These are phyloP conservation scores for Drepana falcataria DNA, from an alignment of 2,888 invertebrate species.

Conservation along the genomic window DNA sequence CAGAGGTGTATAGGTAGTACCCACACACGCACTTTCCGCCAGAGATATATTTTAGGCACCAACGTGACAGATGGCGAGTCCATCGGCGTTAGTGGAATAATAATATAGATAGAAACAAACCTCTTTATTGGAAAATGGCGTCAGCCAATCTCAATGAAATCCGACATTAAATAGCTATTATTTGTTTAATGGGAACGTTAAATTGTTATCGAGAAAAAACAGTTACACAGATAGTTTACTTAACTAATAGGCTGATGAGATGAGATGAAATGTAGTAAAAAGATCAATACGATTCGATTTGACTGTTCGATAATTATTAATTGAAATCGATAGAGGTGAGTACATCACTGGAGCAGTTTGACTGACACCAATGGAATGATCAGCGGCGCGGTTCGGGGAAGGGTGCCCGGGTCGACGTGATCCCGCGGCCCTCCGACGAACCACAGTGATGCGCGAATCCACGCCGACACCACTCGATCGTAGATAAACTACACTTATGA, in stretches of 20 bases:
- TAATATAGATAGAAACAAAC: not conserved
- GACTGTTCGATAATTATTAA: not conserved
- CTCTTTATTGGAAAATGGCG: too few species aligned
- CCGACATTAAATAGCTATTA: too few species aligned
- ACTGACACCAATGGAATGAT: slow-evolving; percentile 41
- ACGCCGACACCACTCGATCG: slow-evolving; percentile 62
- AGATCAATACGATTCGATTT: not conserved
- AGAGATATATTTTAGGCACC: too few species aligned
- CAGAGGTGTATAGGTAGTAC: too few species aligned
- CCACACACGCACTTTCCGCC: too few species aligned
- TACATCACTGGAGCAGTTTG: slow-evolving; percentile 29
- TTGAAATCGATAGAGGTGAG: not conserved
- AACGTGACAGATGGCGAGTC: too few species aligned
- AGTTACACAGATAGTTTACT: not conserved
- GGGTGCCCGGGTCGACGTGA: slow-evolving; percentile 45
- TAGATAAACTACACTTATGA: slow-evolving; percentile 70
- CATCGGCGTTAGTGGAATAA: not conserved
- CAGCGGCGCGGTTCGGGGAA: slow-evolving; percentile 60
- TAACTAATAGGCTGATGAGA: not conserved
- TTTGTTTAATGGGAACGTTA: not conserved
- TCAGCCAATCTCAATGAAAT: too few species aligned
- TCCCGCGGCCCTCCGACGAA: slow-evolving; percentile 30
- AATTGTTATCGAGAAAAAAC: not conserved
- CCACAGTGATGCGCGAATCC: slow-evolving; percentile 58
- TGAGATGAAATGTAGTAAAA: not conserved